Evolutionary conservation across 2,797 vertebrate genomes (phyloP), one percentile per base, ranked within the genome.

Genomic region (Cyclura pinguis): DNA sequence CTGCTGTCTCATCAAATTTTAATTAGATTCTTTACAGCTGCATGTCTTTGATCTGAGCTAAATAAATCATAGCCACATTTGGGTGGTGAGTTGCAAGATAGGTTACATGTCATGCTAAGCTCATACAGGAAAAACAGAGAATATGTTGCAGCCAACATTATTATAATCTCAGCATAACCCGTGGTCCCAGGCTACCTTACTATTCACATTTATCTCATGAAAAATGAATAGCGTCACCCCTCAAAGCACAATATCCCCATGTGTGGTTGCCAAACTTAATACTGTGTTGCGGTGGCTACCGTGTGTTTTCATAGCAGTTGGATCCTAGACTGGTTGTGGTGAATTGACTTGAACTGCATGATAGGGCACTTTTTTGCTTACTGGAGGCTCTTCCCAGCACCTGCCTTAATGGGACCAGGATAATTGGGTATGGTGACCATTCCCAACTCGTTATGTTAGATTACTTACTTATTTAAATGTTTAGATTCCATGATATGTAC

Each of bases 1-100:
- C 95, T 96, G 93, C 87, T 92, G 90, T 95, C 96, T 89, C 92
- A 96, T 96, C 88, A 92, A 90, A 93, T 89, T 96, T 97, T 97
- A 96, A 96, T 97, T 94, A 93, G 92, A 93, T 93, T 96, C 92
- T 96, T 95, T 95, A 90, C 93, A 95, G 91, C 88, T 95, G 72
- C 91, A 90, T 91, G 85, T 93, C 93, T 96, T 95, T 96, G 92
- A 96, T 96, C 94, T 95, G 91, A 93, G 93, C 90, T 95, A 91
- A 95, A 94, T 96, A 96, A 97, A 95, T 97, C 94, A 95, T 95
- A 93, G 93, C 35, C 88, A 90, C 0, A 0, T 90, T 95, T 95
- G 93, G 94, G 42, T 82, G 38, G 81, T 38, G 50, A 62, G 42
- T 95, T 96, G 95, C 91, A 84, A 67, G 73, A 80, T 86, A 85